phyloP scores from a whole-genome alignment of 2,797 vertebrate species.

The Lepilemur septentrionalis region DNA sequence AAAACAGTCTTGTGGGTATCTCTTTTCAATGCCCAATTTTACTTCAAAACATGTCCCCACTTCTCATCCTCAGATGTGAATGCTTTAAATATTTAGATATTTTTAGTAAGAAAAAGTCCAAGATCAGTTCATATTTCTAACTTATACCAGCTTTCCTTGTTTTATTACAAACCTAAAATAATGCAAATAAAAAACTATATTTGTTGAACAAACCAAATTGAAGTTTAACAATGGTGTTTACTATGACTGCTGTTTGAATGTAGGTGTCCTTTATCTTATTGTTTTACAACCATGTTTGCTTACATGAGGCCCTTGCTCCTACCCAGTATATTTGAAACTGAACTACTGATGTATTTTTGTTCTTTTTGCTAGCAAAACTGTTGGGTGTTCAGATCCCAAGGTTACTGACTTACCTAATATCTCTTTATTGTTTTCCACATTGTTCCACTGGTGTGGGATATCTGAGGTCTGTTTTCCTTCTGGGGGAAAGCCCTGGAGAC shows the following conservation, averaged over 20 bases:
- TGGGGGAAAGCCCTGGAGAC: constrained; percentile 74
- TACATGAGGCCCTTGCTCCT: constrained; percentile 82
- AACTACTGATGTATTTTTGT: constrained; percentile 79
- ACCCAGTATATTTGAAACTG: constrained; percentile 82
- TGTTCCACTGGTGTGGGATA: constrained; percentile 76
- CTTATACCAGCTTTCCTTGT: constrained; percentile 70
- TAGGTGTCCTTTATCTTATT: constrained; percentile 81
- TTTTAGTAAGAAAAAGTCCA: constrained; percentile 55
- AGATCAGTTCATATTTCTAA: constrained; percentile 70
- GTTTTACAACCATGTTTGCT: constrained; percentile 85
- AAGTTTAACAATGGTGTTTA: constrained; percentile 77
- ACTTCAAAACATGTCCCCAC: background rate
- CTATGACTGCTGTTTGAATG: constrained; percentile 81
- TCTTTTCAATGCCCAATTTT: constrained; percentile 59
- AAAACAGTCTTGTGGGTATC: constrained; percentile 54
- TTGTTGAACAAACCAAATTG: constrained; percentile 83
- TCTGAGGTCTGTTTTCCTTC: constrained; percentile 80
- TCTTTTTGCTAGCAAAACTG: constrained; percentile 78
- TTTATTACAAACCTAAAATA: constrained; percentile 77
- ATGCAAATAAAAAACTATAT: constrained; percentile 83
- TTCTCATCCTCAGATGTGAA: constrained; percentile 68
- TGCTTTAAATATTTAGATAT: constrained; percentile 30
- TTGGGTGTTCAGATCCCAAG: constrained; percentile 77
- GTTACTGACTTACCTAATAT: constrained; percentile 78
- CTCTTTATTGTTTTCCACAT: constrained; percentile 80